These are phyloP conservation scores for Ptychodera flava DNA, from an alignment of 35 echinoderm and acorn worm species.

Conservation along the genomic window DNA sequence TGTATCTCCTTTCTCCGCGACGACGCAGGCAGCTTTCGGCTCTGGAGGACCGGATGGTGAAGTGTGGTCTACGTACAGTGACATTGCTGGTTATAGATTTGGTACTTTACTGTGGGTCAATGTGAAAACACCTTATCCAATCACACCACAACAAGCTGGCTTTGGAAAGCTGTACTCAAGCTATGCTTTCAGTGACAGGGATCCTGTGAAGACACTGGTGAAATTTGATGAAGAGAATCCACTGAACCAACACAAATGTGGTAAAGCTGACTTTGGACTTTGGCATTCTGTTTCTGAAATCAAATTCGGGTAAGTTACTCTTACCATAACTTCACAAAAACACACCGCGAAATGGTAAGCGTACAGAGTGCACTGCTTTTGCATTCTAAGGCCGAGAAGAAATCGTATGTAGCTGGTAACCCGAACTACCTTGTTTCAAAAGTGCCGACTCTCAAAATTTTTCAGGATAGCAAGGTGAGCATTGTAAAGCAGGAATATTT, in stretches of 20 bases:
- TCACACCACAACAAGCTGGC: background rate
- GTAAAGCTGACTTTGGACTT: background rate
- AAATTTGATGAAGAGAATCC: background rate
- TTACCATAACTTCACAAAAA: too few relatives aligned
- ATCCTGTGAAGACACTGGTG: background rate
- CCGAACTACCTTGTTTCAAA: too few relatives aligned
- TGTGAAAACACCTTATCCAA: slow-evolving; percentile 7
- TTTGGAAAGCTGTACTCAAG: background rate
- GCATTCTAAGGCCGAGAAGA: too few relatives aligned
- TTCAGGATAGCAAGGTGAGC: too few relatives aligned
- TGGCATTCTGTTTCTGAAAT: background rate
- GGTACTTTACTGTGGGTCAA: slow-evolving; percentile 23
- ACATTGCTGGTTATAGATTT: slow-evolving; percentile 23
- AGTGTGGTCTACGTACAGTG: slow-evolving; percentile 40
- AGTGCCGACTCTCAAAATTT: too few relatives aligned
- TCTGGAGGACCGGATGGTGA: slow-evolving; percentile 20
- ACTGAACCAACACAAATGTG: background rate
- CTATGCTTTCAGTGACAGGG: background rate
- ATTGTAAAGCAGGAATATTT: too few relatives aligned
- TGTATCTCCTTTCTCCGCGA: too few relatives aligned
- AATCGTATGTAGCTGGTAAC: too few relatives aligned
- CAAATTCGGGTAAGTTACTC: background rate
- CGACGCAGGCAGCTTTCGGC: slow-evolving; percentile 26
- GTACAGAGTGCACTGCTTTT: too few relatives aligned
- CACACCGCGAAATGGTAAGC: too few relatives aligned